phyloP scores from a whole-genome alignment of 2,797 vertebrate species.

The Semaprochilodus insignis region DNA sequence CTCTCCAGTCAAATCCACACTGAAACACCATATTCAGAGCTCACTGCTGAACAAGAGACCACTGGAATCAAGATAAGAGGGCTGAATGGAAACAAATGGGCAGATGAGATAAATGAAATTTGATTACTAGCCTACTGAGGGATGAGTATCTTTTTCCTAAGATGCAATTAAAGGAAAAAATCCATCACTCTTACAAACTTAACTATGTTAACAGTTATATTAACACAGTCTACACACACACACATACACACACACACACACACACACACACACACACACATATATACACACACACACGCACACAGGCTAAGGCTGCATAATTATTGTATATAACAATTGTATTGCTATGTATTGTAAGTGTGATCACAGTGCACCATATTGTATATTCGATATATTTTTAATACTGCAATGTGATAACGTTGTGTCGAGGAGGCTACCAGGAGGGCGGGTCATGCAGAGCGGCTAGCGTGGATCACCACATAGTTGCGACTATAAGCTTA shows the following conservation, averaged over 20 bases:
- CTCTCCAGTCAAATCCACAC: not conserved
- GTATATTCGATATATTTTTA: too few relatives aligned
- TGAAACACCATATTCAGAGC: not conserved
- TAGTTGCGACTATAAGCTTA: too few relatives aligned
- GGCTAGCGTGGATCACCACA: too few relatives aligned
- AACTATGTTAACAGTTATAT: slow-evolving; percentile 54
- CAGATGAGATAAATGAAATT: slow-evolving; percentile 23
- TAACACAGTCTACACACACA: slow-evolving; percentile 56
- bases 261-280: slow-evolving; percentile 64
- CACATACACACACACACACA: slow-evolving; percentile 69
- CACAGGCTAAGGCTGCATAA: slow-evolving; percentile 40
- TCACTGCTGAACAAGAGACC: not conserved
- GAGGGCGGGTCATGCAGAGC: too few relatives aligned
- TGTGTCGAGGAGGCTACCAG: too few relatives aligned
- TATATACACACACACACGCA: slow-evolving; percentile 71
- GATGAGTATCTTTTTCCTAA: slow-evolving; percentile 12
- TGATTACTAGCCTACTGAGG: slow-evolving; percentile 22
- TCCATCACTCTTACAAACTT: slow-evolving; percentile 18
- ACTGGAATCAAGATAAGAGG: slow-evolving; percentile 7
- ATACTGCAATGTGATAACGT: too few relatives aligned
- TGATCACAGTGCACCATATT: too few relatives aligned
- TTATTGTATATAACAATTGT: not conserved
- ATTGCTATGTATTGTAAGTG: not conserved
- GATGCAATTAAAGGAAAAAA: slow-evolving; percentile 24
- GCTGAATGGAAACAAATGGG: slow-evolving; percentile 14